Percentiles rank a stretch among this genome's conserved stretches.
Evolutionary conservation across 2,113 vertebrate genomes (phyloP).

Genomic region (Chionis minor): DNA sequence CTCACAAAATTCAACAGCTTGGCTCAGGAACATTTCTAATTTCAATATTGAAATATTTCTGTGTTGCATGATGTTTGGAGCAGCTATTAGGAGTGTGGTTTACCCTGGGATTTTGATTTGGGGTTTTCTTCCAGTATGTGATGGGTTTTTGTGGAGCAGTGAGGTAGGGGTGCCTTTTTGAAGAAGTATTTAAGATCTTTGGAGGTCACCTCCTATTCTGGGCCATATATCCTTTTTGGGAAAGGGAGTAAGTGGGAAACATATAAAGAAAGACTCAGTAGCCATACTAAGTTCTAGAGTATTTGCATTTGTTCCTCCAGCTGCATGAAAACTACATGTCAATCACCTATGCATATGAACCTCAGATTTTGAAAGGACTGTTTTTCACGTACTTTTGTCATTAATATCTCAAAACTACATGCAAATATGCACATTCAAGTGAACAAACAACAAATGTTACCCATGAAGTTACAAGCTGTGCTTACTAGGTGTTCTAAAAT

Average conservation of each 20-base stretch:
- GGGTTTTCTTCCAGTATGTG: background rate
- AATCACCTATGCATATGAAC: background rate
- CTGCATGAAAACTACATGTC: background rate
- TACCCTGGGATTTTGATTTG: background rate
- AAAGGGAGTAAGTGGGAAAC: background rate
- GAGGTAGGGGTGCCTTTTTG: background rate
- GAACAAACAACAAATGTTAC: background rate
- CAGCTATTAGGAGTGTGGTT: background rate
- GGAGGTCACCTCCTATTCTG: background rate
- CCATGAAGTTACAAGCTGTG: background rate
- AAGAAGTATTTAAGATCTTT: background rate
- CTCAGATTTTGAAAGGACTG: background rate
- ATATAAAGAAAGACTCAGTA: background rate
- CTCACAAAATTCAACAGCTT: background rate
- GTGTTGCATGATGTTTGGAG: background rate
- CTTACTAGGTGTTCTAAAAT: background rate
- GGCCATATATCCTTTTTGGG: background rate
- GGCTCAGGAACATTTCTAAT: background rate
- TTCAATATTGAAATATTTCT: background rate
- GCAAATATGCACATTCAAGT: background rate
- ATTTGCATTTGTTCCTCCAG: background rate
- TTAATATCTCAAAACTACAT: background rate
- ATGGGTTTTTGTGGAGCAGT: background rate
- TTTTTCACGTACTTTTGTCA: background rate
- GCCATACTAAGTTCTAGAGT: background rate